Evolutionary conservation across 2,888 invertebrate genomes (phyloP), one percentile per base, ranked within the genome.

Genomic region (Hypena proboscidalis): DNA sequence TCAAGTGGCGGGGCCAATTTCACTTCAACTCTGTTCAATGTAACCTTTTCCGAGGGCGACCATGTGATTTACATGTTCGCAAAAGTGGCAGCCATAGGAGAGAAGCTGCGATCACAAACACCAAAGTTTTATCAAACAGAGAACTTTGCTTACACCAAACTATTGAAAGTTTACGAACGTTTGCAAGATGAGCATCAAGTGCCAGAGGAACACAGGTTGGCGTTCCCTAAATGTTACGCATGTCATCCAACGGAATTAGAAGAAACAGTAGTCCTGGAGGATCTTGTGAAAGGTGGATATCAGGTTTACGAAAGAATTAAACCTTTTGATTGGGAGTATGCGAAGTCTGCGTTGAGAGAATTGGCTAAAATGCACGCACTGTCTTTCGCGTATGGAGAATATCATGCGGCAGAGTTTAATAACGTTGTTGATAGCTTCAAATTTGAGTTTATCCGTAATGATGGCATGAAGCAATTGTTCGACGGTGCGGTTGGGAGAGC

Each of bases 311-410:
- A 83, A 10, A 68, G 77, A 36, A 45, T 74, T 10, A 59, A 56
- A 26, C 47, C 70, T 1, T 42, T 82, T 2, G 58, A 69, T 39
- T 75, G 73, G 67, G 35, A 53, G 22, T 60, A 60, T 10, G 60
- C 52, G 8, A 63, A 65, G 3, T 73, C 80, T 8, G 67, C 77
- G 0, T 31, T 63, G 0, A 32, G 55, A 9, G 70, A 69, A 5
- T 43, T 81, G 31, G 83, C 77, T 0, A 77, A 74, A 44, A 57
- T 80, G 2, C 85, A 85, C 36, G 77, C 83, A 0, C 53, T 81
- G 0, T 80, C 80, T 0, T 63, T 80, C 3, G 80, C 76, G 0
- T 66, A 68, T 34, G 58, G 56, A 19, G 58, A 69, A 23, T 62
- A 71, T 22, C 11, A 69, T 8, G 78, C 75, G 2, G 63, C 73